Evolutionary conservation across 2,113 vertebrate species (phyloP).

Genomic region (Dipodomys merriami): DNA sequence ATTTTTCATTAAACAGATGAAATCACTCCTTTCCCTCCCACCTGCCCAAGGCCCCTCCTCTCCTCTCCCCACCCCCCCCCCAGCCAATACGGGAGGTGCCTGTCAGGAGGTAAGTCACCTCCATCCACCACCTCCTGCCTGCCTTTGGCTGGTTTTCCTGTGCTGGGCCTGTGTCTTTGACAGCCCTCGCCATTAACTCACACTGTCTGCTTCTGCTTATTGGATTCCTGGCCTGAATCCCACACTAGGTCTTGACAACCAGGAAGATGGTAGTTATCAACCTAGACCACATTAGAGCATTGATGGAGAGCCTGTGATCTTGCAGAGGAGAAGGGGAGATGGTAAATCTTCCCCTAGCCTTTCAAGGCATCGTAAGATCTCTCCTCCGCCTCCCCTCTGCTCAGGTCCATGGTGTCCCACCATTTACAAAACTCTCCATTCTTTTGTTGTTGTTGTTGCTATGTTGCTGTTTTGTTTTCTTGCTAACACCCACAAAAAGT

Average conservation of each 20-base stretch:
- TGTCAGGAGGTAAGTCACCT: background rate
- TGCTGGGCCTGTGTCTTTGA: too few relatives aligned
- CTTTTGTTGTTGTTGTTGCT: background rate
- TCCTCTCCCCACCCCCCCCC: background rate
- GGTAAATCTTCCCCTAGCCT: background rate
- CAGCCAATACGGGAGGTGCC: slow-evolving; percentile 23
- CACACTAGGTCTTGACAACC: slow-evolving; percentile 46
- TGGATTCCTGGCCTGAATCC: slow-evolving; percentile 48
- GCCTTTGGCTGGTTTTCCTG: background rate
- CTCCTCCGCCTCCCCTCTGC: accelerated
- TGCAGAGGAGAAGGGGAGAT: too few relatives aligned
- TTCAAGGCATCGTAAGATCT: background rate
- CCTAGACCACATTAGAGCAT: slow-evolving; percentile 22
- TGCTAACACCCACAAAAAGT: background rate
- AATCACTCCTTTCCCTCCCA: slow-evolving; percentile 42
- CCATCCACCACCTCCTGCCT: background rate
- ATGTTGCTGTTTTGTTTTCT: background rate
- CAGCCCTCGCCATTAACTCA: background rate
- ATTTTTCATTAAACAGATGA: slow-evolving; percentile 65
- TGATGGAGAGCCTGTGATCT: slow-evolving; percentile 50
- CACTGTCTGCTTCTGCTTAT: slow-evolving; percentile 37
- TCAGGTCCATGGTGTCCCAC: background rate
- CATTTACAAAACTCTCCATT: background rate
- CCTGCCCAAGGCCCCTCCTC: background rate
- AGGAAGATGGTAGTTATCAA: slow-evolving; percentile 72